These are phyloP conservation scores for Heloderma charlesbogerti DNA, from an alignment of 2,113 vertebrate genomes.

Conservation along the genomic window DNA sequence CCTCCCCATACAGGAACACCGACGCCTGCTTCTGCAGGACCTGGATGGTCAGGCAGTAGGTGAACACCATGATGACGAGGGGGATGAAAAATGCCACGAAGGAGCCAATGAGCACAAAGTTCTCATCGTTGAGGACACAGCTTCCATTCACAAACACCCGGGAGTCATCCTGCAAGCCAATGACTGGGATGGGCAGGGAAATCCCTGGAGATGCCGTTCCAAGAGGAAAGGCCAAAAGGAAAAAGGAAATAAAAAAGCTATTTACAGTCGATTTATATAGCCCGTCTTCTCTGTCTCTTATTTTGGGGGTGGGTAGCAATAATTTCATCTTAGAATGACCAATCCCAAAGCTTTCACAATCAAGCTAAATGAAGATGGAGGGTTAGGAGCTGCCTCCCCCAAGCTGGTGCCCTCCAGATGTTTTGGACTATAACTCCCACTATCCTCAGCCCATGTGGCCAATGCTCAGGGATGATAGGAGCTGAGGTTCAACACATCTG, in stretches of 20 bases:
- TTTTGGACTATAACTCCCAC: no score
- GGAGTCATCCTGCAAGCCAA: slow-evolving; percentile 91
- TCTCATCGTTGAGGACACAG: slow-evolving; percentile 93
- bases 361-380: background rate
- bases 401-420: no score
- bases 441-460: no score
- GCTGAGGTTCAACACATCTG: no score
- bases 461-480: no score
- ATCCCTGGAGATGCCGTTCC: slow-evolving; percentile 80
- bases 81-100: slow-evolving; percentile 99
- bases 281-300: background rate
- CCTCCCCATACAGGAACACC: slow-evolving; percentile 88
- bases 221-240: background rate
- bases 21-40: slow-evolving; percentile 92
- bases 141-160: slow-evolving; percentile 92
- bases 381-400: no score
- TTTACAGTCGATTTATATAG: background rate
- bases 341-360: background rate
- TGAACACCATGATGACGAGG: slow-evolving; percentile 97
- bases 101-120: slow-evolving; percentile 96
- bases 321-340: background rate
- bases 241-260: background rate
- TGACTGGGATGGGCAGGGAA: slow-evolving; percentile 94
- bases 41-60: slow-evolving; percentile 93
- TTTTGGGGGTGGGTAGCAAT: background rate